Conservation (phyloP, 2,113 vertebrate genomes). For the Tetraodon nigroviridis region DNA sequence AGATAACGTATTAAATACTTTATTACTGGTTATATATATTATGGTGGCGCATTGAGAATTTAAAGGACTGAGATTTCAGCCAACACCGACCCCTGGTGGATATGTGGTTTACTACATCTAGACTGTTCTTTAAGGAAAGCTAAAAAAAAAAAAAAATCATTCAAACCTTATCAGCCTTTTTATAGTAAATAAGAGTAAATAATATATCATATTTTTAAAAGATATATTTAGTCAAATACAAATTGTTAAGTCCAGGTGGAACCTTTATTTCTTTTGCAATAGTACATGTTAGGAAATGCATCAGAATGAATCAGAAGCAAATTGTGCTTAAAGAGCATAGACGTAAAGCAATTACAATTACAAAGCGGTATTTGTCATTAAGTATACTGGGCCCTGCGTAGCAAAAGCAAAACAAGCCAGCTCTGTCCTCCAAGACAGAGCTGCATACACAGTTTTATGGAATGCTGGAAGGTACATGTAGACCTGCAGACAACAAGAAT, state of each 20-base stretch:
- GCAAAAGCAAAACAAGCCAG: slow-evolving; percentile 2
- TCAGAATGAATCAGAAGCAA: neutral
- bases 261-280: slow-evolving; percentile 4
- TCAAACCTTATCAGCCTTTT: no score
- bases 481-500: neutral
- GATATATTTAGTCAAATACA: no score
- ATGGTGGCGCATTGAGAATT: no score
- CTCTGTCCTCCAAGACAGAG: slow-evolving; percentile 15
- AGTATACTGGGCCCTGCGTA: neutral
- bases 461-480: no score
- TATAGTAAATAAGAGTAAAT: neutral
- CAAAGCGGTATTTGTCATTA: neutral
- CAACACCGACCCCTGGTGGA: slow-evolving; percentile 2
- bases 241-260: neutral
- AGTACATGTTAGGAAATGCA: neutral
- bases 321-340: neutral
- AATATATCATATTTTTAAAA: neutral
- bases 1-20: no score
- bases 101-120: neutral
- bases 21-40: no score
- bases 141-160: no score
- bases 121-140: no score
- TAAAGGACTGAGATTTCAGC: no score
- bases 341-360: slow-evolving; percentile 1
- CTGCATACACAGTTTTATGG: neutral